Base-by-base conservation (phyloP, 2,888 invertebrate species). In the Coenonympha glycerion region DNA sequence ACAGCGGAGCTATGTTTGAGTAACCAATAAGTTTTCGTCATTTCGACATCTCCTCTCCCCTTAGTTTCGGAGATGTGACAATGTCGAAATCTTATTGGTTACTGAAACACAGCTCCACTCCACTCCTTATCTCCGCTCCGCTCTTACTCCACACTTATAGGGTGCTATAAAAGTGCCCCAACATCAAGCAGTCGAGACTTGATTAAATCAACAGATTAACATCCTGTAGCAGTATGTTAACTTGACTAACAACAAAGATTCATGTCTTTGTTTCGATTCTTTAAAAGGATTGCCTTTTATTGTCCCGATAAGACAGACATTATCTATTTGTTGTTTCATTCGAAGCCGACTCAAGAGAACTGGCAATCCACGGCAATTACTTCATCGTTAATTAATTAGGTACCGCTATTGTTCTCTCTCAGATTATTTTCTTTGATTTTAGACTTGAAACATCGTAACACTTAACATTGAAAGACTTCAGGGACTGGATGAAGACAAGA, bases 201-300 rank as follows among this genome's bases (percentile, higher is more conserved):
- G 66, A 69, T 79, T 78, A 71, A 71, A 74, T 81, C 81, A 79
- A 67, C 67, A 76, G 81, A 80, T 81, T 82, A 80, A 80, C 81
- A 79, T 79, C 76, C 78, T 79, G 81, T 79, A 80, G 79, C 80
- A 76, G 69, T 72, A 67, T 78, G 80, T 80, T 79, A 78, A 69
- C 72, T 72, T 69, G 70, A 68, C 73, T 71, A 68, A 70, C 73
- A 70, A 65, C 68, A 67, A 79, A 79, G 81, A 81, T 80, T 80
- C 79, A 81, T 74, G 76, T 70, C 68, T 68, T 68, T 71, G 70
- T 73, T 79, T 74, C 71, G 72, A 71, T 73, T 74, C 71, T 68
- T 69, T 73, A 68, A 68, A 70, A 68, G 63, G 62, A 69, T 70
- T 42, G 42, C 18, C 70, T 68, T 63, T 65, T 54, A 50, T 59